Percentiles rank a stretch among this genome's conserved stretches.
Conservation (phyloP, 2,797 vertebrate species). For the Vultur gryphus region DNA sequence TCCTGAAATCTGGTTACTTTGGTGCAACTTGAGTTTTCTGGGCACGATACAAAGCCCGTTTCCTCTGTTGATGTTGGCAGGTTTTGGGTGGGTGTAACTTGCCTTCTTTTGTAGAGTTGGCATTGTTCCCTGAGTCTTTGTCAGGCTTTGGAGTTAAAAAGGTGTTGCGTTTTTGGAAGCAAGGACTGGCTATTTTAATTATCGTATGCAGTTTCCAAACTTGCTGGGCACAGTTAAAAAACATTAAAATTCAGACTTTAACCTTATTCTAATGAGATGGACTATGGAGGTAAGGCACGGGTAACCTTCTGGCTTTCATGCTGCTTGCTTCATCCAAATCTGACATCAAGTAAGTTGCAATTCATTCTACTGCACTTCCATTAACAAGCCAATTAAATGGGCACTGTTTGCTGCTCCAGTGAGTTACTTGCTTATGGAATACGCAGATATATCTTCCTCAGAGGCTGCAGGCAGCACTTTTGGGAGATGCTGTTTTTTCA, state of each 20-base stretch:
- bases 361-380: background rate
- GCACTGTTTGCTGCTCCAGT: background rate
- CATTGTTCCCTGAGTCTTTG: background rate
- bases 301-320: background rate
- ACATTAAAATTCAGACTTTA: background rate
- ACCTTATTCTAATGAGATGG: background rate
- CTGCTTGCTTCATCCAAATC: background rate
- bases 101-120: background rate
- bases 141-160: background rate
- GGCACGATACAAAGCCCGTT: background rate
- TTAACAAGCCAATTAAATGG: background rate
- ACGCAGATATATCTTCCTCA: background rate
- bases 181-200: background rate
- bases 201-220: background rate
- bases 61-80: conserved; percentile 39
- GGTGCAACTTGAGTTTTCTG: conserved; percentile 5
- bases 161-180: background rate
- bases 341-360: background rate
- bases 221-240: background rate
- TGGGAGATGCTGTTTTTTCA: background rate
- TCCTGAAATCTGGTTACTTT: conserved; percentile 7
- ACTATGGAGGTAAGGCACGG: background rate
- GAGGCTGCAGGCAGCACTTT: background rate
- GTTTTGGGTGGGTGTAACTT: conserved; percentile 10
- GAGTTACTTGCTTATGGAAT: background rate